Conservation (phyloP, 2,797 vertebrate genomes). For the Acridotheres tristis region DNA sequence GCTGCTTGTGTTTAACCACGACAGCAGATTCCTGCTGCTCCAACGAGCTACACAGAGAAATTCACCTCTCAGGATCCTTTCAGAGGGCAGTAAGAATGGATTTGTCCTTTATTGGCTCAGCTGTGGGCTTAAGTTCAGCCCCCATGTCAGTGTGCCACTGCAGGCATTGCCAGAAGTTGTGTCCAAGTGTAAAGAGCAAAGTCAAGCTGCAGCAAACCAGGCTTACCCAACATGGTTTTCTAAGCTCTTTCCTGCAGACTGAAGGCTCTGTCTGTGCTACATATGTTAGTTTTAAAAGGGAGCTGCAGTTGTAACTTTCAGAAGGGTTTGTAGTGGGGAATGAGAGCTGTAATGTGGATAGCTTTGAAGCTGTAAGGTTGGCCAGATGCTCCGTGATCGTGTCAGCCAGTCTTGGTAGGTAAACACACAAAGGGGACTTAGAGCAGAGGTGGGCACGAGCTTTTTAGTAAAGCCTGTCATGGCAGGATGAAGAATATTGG, state of each 20-base stretch:
- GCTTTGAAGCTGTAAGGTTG: background rate
- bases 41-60: background rate
- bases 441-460: background rate
- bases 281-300: background rate
- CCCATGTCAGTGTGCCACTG: background rate
- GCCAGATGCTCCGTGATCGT: fast-evolving
- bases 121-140: background rate
- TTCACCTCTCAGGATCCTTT: background rate
- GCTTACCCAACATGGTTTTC: background rate
- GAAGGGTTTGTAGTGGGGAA: background rate
- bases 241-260: background rate
- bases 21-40: background rate
- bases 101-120: background rate
- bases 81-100: background rate
- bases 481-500: background rate
- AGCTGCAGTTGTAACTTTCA: background rate
- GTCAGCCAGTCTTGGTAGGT: background rate
- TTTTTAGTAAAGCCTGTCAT: background rate
- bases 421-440: background rate
- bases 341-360: background rate
- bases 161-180: background rate
- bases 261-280: background rate
- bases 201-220: background rate
- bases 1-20: background rate
- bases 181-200: background rate